These are phyloP conservation scores for Theristus sp. DNA, from an alignment of 2,888 invertebrate species.

Conservation along the genomic window DNA sequence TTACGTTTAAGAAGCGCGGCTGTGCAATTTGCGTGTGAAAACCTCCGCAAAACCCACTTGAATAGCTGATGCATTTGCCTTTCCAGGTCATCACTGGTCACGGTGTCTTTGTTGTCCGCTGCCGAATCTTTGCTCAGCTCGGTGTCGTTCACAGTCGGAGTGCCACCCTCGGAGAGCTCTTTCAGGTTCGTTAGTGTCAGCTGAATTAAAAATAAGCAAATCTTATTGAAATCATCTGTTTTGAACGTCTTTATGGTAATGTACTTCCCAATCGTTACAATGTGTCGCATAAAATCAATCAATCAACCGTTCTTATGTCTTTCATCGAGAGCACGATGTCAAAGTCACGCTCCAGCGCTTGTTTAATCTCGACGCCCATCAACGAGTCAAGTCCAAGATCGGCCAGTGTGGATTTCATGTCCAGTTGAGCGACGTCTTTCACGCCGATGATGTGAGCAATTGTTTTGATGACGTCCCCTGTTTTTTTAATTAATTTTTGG, in stretches of 20 bases:
- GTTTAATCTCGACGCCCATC: slow-evolving; percentile 89
- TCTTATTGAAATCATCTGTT: background rate
- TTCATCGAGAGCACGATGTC: slow-evolving; percentile 67
- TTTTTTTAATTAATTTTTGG: too few relatives aligned
- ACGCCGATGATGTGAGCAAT: slow-evolving; percentile 40
- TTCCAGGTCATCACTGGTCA: slow-evolving; percentile 21
- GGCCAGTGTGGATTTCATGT: slow-evolving; percentile 54
- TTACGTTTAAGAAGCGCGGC: background rate
- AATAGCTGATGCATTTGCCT: slow-evolving; percentile 28
- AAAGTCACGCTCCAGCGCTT: slow-evolving; percentile 39
- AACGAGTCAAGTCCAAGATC: slow-evolving; percentile 90
- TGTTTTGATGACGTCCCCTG: slow-evolving; percentile 2
- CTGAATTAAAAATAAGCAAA: slow-evolving; percentile 15
- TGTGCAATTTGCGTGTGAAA: background rate
- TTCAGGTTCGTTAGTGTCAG: slow-evolving; percentile 57
- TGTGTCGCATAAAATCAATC: too few relatives aligned
- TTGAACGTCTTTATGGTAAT: background rate
- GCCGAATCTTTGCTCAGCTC: slow-evolving; percentile 20
- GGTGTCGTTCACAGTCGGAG: background rate
- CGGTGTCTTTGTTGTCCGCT: slow-evolving; percentile 11
- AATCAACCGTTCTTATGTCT: slow-evolving; percentile 62
- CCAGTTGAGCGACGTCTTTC: slow-evolving; percentile 57
- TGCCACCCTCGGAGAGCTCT: slow-evolving; percentile 32
- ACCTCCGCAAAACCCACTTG: slow-evolving; percentile 11
- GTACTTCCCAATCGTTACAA: background rate